These are phyloP conservation scores for Rhagonycha fulva DNA, from an alignment of 2,888 invertebrate species.

Conservation along the genomic window DNA sequence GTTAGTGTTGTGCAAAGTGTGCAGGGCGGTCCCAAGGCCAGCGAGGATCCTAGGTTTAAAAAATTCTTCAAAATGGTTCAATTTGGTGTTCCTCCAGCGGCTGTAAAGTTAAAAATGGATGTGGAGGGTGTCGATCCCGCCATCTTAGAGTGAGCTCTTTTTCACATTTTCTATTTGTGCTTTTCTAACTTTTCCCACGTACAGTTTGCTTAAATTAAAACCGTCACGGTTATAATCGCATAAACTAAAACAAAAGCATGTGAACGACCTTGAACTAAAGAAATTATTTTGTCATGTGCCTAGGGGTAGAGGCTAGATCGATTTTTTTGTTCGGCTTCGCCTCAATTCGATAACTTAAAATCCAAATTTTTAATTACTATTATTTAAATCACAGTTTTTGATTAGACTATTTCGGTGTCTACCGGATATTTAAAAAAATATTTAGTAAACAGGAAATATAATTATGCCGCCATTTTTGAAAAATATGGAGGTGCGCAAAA, in stretches of 20 bases:
- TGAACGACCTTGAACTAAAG: not conserved
- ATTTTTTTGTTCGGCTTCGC: not conserved
- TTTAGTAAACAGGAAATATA: not conserved
- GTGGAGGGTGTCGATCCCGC: slow-evolving; percentile 81
- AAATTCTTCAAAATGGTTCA: slow-evolving; percentile 89
- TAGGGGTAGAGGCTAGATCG: not conserved
- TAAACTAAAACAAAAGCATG: not conserved
- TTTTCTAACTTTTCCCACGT: not conserved
- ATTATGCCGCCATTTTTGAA: not conserved
- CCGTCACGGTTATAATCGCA: not conserved
- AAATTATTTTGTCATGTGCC: not conserved
- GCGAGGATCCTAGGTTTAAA: slow-evolving; percentile 69
- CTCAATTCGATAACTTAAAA: not conserved
- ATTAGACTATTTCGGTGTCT: not conserved
- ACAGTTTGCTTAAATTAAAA: not conserved
- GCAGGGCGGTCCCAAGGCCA: slow-evolving; percentile 48
- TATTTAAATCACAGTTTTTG: not conserved
- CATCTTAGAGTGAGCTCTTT: slow-evolving; percentile 66
- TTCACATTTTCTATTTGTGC: slow-evolving; percentile 32
- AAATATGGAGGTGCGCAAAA: not conserved
- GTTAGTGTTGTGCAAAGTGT: slow-evolving; percentile 7
- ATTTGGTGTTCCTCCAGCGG: slow-evolving; percentile 82
- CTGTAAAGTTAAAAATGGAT: slow-evolving; percentile 81
- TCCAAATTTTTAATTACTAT: not conserved
- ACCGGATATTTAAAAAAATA: not conserved